Evolutionary conservation across 92 coral and sea anemone species (phyloP), one percentile per base, ranked within the genome.

Genomic region (Phenganax subtilis): DNA sequence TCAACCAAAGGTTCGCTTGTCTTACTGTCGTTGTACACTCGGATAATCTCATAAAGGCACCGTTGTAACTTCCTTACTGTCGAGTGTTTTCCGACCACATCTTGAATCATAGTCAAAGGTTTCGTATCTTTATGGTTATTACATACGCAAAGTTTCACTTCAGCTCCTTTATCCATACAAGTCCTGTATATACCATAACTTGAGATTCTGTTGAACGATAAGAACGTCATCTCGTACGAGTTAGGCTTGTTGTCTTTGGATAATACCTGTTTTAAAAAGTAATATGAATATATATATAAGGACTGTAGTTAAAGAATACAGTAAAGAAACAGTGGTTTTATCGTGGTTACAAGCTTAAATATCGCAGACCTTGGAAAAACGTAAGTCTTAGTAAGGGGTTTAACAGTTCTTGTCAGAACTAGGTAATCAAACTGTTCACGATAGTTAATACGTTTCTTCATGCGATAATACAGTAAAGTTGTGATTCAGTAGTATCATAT

Each of bases 61-160:
- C 57, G 83, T 53, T 79, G 54, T 25, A 79, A 44, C 62, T 79
- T 65, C 61, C 60, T 16, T 12, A 79, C 27, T 55, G 47, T 7
- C 55, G 83, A 63, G 47, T 63, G 10, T 25, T 47, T 12, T 44
- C 83, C 74, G 74, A 64, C 62, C 15, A 63, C 53, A 6, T 79
- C 83, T 47, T 54, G 12, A 52, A 79, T 0, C 9, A 55, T 10
- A 12, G 54, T 7, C 53, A 65, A 59, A 12, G 25, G 51, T 30
- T 27, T 28, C 9, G 59, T 54, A 9, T 51, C 71, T 59, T 57
- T 57, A 6, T 67, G 66, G 71, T 73, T 65, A 17, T 75, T 73
- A 55, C 97, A 91, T 10, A 91, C 84, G 71, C 97, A 91, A 10
- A 90, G 66, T 77, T 87, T 81, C 0, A 84, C 84, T 12, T 78